Conservation (phyloP, 1,140 invertebrate genomes). For the Solenopsis fugax region DNA sequence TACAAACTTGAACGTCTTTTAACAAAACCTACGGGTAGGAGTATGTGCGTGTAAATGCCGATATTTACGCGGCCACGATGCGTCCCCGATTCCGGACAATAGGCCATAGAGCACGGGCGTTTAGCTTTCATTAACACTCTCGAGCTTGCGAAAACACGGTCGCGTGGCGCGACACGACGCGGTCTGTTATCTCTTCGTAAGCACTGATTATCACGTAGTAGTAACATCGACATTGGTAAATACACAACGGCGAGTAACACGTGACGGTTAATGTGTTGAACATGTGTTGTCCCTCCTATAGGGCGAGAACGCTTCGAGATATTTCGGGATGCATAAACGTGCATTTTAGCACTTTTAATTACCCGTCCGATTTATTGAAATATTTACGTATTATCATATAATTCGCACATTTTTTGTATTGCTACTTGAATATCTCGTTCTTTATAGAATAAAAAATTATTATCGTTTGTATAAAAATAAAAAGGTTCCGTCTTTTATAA, state of each 20-base stretch:
- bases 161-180: slow-evolving; percentile 61
- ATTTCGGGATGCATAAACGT: not conserved
- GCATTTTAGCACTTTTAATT: not conserved
- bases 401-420: not conserved
- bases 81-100: slow-evolving; percentile 36
- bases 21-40: too few species aligned
- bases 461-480: not conserved
- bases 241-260: slow-evolving; percentile 31
- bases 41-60: too few species aligned
- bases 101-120: slow-evolving; percentile 21
- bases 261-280: slow-evolving; percentile 5
- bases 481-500: not conserved
- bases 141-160: slow-evolving; percentile 66
- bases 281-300: slow-evolving; percentile 17
- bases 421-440: not conserved
- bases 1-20: too few species aligned
- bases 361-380: not conserved
- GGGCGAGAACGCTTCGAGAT: not conserved
- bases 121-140: slow-evolving; percentile 62
- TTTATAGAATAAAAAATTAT: slow-evolving; percentile 8
- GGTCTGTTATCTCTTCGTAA: slow-evolving; percentile 49
- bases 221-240: slow-evolving; percentile 29
- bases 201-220: slow-evolving; percentile 53
- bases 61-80: not conserved
- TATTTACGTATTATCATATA: not conserved